phyloP scores from a whole-genome alignment of 2,888 invertebrate species.

The Thereva nobilitata region DNA sequence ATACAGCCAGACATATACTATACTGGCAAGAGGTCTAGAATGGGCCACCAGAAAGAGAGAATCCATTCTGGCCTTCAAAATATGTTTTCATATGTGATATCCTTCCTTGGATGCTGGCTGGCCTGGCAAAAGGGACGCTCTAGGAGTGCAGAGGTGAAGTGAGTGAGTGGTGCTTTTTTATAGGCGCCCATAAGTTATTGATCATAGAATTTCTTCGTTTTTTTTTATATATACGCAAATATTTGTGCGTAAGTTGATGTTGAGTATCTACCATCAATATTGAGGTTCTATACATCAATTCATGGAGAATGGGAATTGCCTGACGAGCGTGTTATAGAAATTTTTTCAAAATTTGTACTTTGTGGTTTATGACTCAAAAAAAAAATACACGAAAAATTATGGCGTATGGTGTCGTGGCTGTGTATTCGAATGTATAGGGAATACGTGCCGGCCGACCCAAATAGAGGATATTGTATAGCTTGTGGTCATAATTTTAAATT shows the following conservation, averaged over 20 bases:
- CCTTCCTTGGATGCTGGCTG: background rate
- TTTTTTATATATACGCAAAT: slow-evolving; percentile 18
- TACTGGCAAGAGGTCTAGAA: no score
- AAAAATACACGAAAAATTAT: slow-evolving; percentile 3
- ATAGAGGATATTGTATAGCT: no score
- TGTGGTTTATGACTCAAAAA: background rate
- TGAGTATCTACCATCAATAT: slow-evolving; percentile 1
- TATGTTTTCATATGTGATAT: background rate
- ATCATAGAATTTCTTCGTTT: slow-evolving; percentile 5
- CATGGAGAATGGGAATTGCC: slow-evolving; percentile 11
- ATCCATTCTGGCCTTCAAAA: no score
- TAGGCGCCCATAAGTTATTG: slow-evolving; percentile 20
- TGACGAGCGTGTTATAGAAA: slow-evolving; percentile 13
- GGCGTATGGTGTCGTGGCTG: background rate
- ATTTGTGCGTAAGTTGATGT: slow-evolving; percentile 10
- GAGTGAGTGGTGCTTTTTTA: slow-evolving; percentile 10
- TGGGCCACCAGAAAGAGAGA: no score
- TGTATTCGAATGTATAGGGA: no score
- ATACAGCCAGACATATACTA: background rate
- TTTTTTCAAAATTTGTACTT: slow-evolving; percentile 16
- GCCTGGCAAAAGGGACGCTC: background rate
- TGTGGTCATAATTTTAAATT: no score
- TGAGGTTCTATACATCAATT: slow-evolving; percentile 13
- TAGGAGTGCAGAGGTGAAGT: no score
- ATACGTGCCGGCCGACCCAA: no score